Conservation (phyloP, 2,888 invertebrate genomes). For the Agrenia bidenticulata region DNA sequence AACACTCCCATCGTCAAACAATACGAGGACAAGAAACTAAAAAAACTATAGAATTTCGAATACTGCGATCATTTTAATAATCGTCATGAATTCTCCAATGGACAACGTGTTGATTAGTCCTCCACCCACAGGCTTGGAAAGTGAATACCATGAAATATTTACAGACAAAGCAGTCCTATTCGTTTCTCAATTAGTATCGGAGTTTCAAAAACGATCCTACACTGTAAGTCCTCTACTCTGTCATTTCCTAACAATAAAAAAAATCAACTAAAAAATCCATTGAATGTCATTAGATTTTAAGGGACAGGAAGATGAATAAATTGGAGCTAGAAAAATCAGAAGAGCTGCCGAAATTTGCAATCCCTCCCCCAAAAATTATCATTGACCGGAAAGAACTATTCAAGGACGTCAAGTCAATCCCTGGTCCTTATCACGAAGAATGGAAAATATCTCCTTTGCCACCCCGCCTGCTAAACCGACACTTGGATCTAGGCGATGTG, state of each 20-base stretch:
- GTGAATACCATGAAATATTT: slow-evolving; percentile 62
- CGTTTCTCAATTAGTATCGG: slow-evolving; percentile 60
- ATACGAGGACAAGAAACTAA: too few species aligned
- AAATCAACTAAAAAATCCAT: too few species aligned
- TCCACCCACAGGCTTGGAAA: slow-evolving; percentile 61
- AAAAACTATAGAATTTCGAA: background rate
- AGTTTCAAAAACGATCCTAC: slow-evolving; percentile 58
- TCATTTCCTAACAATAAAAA: too few species aligned
- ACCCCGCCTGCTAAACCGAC: slow-evolving; percentile 62
- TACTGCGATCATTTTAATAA: too few species aligned
- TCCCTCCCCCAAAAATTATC: background rate
- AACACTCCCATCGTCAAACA: too few species aligned
- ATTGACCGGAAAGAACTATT: too few species aligned
- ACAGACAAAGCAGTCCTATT: slow-evolving; percentile 63
- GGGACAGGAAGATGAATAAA: slow-evolving; percentile 52
- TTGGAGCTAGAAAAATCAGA: slow-evolving; percentile 52
- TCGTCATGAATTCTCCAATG: too few species aligned
- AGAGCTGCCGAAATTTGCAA: slow-evolving; percentile 24
- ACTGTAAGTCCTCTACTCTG: slow-evolving; percentile 31
- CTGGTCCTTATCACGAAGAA: slow-evolving; percentile 55
- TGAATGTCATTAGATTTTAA: slow-evolving; percentile 42
- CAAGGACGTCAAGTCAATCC: too few species aligned
- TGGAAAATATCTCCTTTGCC: slow-evolving; percentile 67
- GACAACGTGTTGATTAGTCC: slow-evolving; percentile 49
- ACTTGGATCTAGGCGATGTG: slow-evolving; percentile 68